phyloP scores from a whole-genome alignment of 23 tunicate genomes.

The Pegea sp. region DNA sequence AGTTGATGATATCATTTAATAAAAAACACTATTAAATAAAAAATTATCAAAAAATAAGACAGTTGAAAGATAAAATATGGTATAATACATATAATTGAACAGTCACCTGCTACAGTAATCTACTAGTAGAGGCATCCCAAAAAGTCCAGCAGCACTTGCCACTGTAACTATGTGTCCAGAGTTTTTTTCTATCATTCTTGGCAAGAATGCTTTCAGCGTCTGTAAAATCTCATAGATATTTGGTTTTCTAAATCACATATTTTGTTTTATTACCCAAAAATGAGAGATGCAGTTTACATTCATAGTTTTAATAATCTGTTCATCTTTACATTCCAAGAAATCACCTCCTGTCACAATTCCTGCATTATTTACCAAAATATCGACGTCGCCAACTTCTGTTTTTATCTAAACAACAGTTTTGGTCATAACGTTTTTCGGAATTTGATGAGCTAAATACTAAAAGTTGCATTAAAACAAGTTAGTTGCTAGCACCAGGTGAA shows the following conservation, averaged over 20 bases:
- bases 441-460: too few species aligned
- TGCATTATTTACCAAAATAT: slow-evolving; percentile 46
- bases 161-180: slow-evolving; percentile 78
- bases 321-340: slow-evolving; percentile 22
- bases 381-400: slow-evolving; percentile 19
- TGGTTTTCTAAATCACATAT: too few species aligned
- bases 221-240: neutral
- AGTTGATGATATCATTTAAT: neutral
- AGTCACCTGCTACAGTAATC: slow-evolving; percentile 74
- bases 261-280: slow-evolving; percentile 22
- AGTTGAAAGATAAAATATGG: too few species aligned
- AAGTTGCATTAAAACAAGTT: too few species aligned
- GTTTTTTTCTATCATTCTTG: slow-evolving; percentile 46
- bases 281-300: slow-evolving; percentile 55
- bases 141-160: slow-evolving; percentile 79
- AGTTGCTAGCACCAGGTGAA: too few species aligned
- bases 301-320: slow-evolving; percentile 34
- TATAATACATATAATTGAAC: too few species aligned
- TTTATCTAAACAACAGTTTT: too few species aligned
- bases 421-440: too few species aligned
- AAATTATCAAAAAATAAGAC: too few species aligned
- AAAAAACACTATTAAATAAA: too few species aligned
- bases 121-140: slow-evolving; percentile 58
- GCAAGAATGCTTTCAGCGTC: slow-evolving; percentile 82
- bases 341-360: slow-evolving; percentile 42